Base-by-base conservation (phyloP, 2,888 invertebrate genomes). In the Mesochorus sp. region DNA sequence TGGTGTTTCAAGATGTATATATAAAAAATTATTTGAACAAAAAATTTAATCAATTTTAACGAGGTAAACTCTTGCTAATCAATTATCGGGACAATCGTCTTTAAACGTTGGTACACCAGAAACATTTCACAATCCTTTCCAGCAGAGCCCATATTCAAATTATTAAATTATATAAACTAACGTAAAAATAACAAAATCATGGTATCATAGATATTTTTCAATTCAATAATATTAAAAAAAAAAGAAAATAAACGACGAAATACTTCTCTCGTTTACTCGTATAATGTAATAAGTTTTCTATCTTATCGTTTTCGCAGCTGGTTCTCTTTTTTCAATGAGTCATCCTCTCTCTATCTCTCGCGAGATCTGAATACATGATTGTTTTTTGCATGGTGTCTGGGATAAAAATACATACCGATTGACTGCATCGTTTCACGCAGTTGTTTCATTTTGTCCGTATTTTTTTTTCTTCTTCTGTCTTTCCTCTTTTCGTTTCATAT, bases 71-170 rank as follows among this genome's bases (percentile, higher is more conserved):
- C 49, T 57, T 37, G 31, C 26, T n/a, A 55, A 66, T 55, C 31
- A 31, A 31, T 14, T 57, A 75, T 42, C 62, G 51, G 59, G 39
- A 66, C 19, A 51, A 47, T 66, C 37, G 28, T 12, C 55, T 53
- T 57, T 53, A 26, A 67, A 44, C 31, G 17, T 59, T 64, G 8
- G 26, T 31, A 31, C 53, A 26, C 17, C 42, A 44, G 44, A 61
- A 70, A 70, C 70, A 47, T 70, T 68, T 34, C 62, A 68, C 72
- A 68, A 47, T 62, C 42, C 57, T 80, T 81, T 37, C 34, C 34
- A 34, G 77, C 76, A 82, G 80, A 81, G 72, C 80, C 79, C 80
- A 80, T 76, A 82, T 78, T 21, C 75, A 76, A 81, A 82, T 79
- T 61, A 64, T 62, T 82, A 68, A 83, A 75, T 59, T 37, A 70